Percentiles rank a stretch among this genome's conserved stretches.
Evolutionary conservation across 2,113 vertebrate genomes (phyloP).

Genomic region (Tretioscincus oriximinensis): DNA sequence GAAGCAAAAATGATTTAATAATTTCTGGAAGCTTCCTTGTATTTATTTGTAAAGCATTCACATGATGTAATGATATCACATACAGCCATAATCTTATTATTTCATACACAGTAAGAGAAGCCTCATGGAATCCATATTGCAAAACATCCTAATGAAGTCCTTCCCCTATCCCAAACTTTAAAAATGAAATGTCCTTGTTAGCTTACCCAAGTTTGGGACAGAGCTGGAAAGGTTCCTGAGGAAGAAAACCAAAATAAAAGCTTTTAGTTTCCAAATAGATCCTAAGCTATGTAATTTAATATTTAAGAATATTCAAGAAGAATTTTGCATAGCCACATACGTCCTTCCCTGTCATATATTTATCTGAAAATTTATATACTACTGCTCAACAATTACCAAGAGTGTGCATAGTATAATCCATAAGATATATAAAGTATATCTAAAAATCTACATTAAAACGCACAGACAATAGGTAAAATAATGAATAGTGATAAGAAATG

Average conservation of each 20-base stretch:
- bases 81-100: neutral
- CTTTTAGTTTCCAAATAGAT: neutral
- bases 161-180: neutral
- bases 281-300: neutral
- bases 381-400: neutral
- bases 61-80: neutral
- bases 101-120: neutral
- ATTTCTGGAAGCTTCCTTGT: neutral
- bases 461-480: no score
- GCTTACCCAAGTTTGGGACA: conserved; percentile 71
- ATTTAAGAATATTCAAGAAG: neutral
- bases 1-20: neutral
- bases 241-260: conserved; percentile 38
- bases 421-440: no score
- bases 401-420: neutral
- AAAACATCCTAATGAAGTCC: neutral
- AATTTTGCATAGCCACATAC: neutral
- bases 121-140: neutral
- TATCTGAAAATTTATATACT: neutral
- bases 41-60: neutral
- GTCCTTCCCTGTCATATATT: neutral
- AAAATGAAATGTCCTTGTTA: neutral
- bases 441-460: no score
- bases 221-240: conserved; percentile 68
- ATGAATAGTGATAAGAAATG: no score